phyloP scores from a whole-genome alignment of 1,140 invertebrate species.

The Trichonephila inaurata region DNA sequence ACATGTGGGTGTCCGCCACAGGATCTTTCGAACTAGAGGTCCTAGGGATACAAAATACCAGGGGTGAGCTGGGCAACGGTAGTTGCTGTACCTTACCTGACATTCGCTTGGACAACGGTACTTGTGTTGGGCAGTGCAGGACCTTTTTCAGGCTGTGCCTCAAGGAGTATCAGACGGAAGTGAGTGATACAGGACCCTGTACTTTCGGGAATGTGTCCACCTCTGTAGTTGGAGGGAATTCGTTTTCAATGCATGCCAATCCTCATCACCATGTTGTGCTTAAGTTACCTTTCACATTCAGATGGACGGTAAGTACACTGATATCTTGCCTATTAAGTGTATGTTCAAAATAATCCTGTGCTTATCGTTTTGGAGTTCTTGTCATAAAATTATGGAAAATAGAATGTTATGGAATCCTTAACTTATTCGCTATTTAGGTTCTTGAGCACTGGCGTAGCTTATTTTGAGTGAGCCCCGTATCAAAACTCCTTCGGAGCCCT shows the following conservation, averaged over 20 bases:
- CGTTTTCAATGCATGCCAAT: conserved; percentile 89
- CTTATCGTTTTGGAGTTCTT: too few relatives aligned
- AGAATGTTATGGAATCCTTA: too few relatives aligned
- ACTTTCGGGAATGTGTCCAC: conserved; percentile 94
- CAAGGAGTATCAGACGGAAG: conserved; percentile 94
- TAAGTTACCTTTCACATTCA: conserved; percentile 91
- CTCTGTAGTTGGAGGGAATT: conserved; percentile 90
- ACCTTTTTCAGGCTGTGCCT: conserved; percentile 93
- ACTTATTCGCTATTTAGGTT: too few relatives aligned
- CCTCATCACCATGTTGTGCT: conserved; percentile 87
- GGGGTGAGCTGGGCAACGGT: conserved; percentile 89
- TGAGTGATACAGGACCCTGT: conserved; percentile 90
- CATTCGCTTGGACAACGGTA: conserved; percentile 43
- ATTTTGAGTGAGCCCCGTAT: too few relatives aligned
- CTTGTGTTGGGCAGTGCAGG: conserved; percentile 86
- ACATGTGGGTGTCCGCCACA: conserved; percentile 80
- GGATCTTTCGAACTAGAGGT: conserved; percentile 95
- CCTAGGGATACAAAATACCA: conserved; percentile 92
- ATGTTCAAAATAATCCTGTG: too few relatives aligned
- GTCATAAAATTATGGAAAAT: too few relatives aligned
- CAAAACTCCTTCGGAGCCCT: too few relatives aligned
- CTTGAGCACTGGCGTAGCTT: too few relatives aligned
- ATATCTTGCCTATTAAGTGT: not conserved
- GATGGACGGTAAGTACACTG: conserved; percentile 90
- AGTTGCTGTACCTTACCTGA: conserved; percentile 86